Evolutionary conservation across 2,888 invertebrate species (phyloP), one percentile per base, ranked within the genome.

Genomic region (Augochlorella aurata): DNA sequence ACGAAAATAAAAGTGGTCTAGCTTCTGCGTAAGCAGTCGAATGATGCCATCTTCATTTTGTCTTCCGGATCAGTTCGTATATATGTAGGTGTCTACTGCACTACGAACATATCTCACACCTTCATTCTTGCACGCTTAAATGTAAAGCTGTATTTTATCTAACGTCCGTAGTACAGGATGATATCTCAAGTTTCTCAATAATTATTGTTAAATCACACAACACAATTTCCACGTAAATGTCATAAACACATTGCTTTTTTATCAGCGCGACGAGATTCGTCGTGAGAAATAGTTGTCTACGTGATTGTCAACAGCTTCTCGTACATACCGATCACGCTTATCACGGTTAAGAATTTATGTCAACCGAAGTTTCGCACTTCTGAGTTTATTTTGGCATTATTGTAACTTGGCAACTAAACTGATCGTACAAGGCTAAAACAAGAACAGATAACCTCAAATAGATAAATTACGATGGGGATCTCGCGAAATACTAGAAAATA

Each of bases 381-480:
- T 63, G 21, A 83, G 82, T 83, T 82, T 83, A 82, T 83, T 83
- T 83, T 83, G 83, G 83, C 82, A 79, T 83, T 83, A 81, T 81
- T 81, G 83, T 83, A 81, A 82, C 81, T 81, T 83, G 83, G 83
- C 83, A 81, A 83, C 83, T 81, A 47, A 69, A 50, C 78, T 68
- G 74, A 47, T 77, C 74, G 74, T 74, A 78, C 83, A 74, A 77
- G 66, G 74, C 74, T 83, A 81, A 74, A 83, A 68, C 61, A 81
- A 77, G 81, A 77, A 66, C 77, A 71, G 45, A 73, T 70, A 77
- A 81, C 71, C 82, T 82, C 78, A 74, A 72, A 73, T 68, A 73
- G 73, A 72, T 75, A 78, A 82, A 83, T 81, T 68, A 77, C 52
- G 63, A 66, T 58, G 44, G 67, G 67, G 21, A 47, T 61, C 50